Percentiles rank a stretch among this genome's conserved stretches.
Conservation (phyloP, 2,888 invertebrate species). For the Hyposoter dolosus region DNA sequence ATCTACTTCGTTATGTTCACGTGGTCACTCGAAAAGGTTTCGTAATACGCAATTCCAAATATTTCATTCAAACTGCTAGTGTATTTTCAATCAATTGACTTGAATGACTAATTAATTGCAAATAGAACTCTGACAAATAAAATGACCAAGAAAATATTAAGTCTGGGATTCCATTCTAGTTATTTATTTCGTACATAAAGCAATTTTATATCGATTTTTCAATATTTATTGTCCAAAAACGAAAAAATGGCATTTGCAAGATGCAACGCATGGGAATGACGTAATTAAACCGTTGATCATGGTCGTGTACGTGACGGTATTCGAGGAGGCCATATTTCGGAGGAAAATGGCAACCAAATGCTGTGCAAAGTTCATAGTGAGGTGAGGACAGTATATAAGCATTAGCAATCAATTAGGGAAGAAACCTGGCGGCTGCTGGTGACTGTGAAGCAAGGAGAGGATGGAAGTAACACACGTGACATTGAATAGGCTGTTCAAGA, state of each 20-base stretch:
- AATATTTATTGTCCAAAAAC: background rate
- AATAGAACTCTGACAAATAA: background rate
- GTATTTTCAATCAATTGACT: background rate
- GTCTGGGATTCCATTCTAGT: background rate
- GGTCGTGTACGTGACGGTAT: background rate
- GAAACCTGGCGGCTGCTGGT: conserved; percentile 58
- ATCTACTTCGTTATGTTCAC: conserved; percentile 21
- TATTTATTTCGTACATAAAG: background rate
- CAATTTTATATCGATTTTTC: background rate
- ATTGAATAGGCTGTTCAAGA: conserved; percentile 50
- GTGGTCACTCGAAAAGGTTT: background rate
- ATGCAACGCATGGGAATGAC: background rate
- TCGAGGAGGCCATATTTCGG: conserved; percentile 1
- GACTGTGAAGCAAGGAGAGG: conserved; percentile 54
- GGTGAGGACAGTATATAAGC: conserved; percentile 56
- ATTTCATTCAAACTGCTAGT: background rate
- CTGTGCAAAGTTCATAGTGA: background rate
- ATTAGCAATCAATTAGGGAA: conserved; percentile 72
- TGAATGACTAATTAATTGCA: background rate
- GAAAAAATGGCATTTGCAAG: background rate
- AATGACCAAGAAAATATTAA: background rate
- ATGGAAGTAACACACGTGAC: conserved; percentile 47
- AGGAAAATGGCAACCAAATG: conserved; percentile 30
- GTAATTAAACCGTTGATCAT: background rate
- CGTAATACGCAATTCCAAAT: background rate